phyloP scores from a whole-genome alignment of 1,140 invertebrate species.

The Arctopsyche grandis region DNA sequence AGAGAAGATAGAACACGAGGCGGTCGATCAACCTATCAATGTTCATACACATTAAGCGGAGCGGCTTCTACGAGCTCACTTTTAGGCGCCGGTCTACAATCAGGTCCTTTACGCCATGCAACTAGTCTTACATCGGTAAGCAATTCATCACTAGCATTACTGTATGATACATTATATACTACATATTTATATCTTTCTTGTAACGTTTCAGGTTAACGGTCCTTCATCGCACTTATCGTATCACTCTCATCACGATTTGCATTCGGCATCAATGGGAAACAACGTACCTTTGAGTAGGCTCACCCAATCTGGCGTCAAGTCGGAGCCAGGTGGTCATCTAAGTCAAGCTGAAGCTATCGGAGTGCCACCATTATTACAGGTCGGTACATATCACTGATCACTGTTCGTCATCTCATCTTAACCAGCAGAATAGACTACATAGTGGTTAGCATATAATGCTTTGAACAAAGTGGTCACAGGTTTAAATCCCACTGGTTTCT shows the following conservation, averaged over 20 bases:
- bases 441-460: too few relatives aligned
- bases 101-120: constrained; percentile 61
- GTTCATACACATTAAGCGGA: constrained; percentile 86
- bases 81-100: constrained; percentile 61
- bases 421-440: too few relatives aligned
- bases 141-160: too few relatives aligned
- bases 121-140: constrained; percentile 63
- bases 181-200: background rate
- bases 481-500: too few relatives aligned
- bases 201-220: constrained; percentile 60
- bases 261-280: constrained; percentile 43
- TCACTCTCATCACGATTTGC: constrained; percentile 51
- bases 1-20: constrained; percentile 93
- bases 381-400: constrained; percentile 48
- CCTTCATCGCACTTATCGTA: constrained; percentile 61
- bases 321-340: constrained; percentile 52
- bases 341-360: constrained; percentile 57
- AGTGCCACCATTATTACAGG: constrained; percentile 69
- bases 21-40: constrained; percentile 94
- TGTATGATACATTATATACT: too few relatives aligned
- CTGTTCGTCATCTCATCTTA: too few relatives aligned
- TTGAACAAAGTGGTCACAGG: too few relatives aligned
- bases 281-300: constrained; percentile 7
- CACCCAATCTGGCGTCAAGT: constrained; percentile 33
- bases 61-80: constrained; percentile 68